A percentile compares a stretch with the other conserved stretches of the same genome.
Conservation (phyloP, 2,797 vertebrate genomes). For the Kryptopterus vitreolus region DNA sequence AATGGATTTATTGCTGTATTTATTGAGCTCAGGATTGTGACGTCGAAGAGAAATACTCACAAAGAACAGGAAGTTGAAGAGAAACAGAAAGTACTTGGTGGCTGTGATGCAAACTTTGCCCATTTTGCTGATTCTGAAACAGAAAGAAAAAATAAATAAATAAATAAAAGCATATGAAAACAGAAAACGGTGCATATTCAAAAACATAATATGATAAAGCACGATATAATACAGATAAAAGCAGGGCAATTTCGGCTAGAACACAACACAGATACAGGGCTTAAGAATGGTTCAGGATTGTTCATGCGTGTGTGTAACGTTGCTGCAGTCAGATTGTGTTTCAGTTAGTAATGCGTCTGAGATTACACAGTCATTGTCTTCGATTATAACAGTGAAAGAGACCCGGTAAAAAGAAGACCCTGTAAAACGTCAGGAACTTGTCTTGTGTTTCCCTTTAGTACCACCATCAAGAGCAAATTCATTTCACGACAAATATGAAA, state of each 20-base stretch:
- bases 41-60: conserved; percentile 57
- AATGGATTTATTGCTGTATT: not conserved
- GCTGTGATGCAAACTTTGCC: conserved; percentile 65
- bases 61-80: conserved; percentile 69
- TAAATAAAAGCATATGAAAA: not conserved
- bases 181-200: not conserved
- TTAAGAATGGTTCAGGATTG: conserved; percentile 14
- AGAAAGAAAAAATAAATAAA: not conserved
- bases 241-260: too few relatives aligned
- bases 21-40: not conserved
- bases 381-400: not conserved
- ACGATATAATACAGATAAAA: not conserved
- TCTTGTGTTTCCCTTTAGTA: too few relatives aligned
- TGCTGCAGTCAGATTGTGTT: not conserved
- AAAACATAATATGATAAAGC: not conserved
- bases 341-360: conserved; percentile 21
- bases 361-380: not conserved
- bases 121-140: conserved; percentile 55
- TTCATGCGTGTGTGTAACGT: not conserved
- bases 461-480: too few relatives aligned
- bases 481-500: not conserved
- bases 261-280: not conserved
- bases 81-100: conserved; percentile 69
- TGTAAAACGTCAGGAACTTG: not conserved
- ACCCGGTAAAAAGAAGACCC: not conserved